phyloP scores from a whole-genome alignment of 2,797 vertebrate genomes.

The Chaetodon trifasciatus region DNA sequence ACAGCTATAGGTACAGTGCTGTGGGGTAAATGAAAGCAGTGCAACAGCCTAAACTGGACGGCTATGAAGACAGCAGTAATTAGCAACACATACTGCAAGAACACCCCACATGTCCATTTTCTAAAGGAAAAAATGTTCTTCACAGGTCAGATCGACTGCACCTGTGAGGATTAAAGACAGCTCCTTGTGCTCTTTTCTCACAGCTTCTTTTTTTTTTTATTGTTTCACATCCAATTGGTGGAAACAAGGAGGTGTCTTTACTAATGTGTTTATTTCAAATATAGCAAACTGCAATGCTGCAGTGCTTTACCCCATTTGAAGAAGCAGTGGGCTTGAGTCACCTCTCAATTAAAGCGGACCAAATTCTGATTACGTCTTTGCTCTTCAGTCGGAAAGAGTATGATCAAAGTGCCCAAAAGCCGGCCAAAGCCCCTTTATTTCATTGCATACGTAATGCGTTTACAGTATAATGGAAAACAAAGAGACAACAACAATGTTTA shows the following conservation, averaged over 20 bases:
- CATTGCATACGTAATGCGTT: constrained; percentile 29
- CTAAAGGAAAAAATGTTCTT: constrained; percentile 16
- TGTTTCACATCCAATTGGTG: constrained; percentile 46
- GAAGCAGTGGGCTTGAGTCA: constrained; percentile 17
- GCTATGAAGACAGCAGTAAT: constrained; percentile 37
- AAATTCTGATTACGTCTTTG: constrained; percentile 31
- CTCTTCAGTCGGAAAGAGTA: constrained; percentile 32
- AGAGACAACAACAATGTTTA: constrained; percentile 6
- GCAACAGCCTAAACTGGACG: not conserved
- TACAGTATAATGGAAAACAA: not conserved
- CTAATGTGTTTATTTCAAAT: constrained; percentile 52
- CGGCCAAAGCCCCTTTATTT: constrained; percentile 31
- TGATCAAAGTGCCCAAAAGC: constrained; percentile 51
- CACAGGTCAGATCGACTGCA: constrained; percentile 33
- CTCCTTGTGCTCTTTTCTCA: not conserved
- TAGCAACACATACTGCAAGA: constrained; percentile 27
- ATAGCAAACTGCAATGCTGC: constrained; percentile 4
- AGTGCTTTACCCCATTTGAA: constrained; percentile 43
- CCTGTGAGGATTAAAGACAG: constrained; percentile 52
- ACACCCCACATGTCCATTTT: constrained; percentile 10
- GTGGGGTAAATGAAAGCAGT: not conserved
- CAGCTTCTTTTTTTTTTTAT: constrained; percentile 42
- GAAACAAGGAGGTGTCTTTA: constrained; percentile 28
- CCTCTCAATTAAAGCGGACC: constrained; percentile 27
- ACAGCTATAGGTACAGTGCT: constrained; percentile 4